Conservation (phyloP, 2,113 vertebrate genomes). For the Aspidoscelis tigris region DNA sequence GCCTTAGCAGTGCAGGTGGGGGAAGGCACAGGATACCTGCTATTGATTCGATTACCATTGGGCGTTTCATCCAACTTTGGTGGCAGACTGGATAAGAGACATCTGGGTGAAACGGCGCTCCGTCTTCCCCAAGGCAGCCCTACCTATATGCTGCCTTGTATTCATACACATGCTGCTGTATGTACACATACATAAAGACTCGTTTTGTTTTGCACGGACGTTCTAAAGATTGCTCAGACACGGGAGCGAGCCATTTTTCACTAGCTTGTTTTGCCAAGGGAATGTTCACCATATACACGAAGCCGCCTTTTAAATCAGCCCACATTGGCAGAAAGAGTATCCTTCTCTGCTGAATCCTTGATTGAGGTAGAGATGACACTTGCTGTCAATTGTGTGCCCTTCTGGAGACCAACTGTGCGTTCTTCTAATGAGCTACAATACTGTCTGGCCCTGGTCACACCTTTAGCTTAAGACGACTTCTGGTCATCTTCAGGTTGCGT, state of each 20-base stretch:
- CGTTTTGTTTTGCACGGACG: not conserved
- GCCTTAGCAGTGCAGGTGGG: not conserved
- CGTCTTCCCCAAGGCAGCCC: not conserved
- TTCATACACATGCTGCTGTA: not conserved
- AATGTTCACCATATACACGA: not conserved
- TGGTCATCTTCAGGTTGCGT: too few relatives aligned
- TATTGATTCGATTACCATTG: not conserved
- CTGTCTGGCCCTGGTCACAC: too few relatives aligned
- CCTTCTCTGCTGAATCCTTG: not conserved
- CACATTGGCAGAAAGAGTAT: not conserved
- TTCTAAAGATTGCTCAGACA: not conserved
- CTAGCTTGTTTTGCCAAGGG: not conserved
- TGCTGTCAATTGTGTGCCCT: not conserved
- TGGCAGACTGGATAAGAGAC: too few relatives aligned
- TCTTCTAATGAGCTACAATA: not conserved
- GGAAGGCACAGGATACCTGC: not conserved
- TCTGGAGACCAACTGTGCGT: not conserved
- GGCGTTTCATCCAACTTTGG: not conserved
- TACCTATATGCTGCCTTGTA: not conserved
- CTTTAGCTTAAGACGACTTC: too few relatives aligned
- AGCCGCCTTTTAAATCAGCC: not conserved
- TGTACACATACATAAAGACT: not conserved
- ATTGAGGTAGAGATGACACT: not conserved
- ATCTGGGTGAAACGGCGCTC: not conserved
- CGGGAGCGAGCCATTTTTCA: not conserved